phyloP scores from a whole-genome alignment of 2,113 vertebrate species.

The Megalops atlanticus region DNA sequence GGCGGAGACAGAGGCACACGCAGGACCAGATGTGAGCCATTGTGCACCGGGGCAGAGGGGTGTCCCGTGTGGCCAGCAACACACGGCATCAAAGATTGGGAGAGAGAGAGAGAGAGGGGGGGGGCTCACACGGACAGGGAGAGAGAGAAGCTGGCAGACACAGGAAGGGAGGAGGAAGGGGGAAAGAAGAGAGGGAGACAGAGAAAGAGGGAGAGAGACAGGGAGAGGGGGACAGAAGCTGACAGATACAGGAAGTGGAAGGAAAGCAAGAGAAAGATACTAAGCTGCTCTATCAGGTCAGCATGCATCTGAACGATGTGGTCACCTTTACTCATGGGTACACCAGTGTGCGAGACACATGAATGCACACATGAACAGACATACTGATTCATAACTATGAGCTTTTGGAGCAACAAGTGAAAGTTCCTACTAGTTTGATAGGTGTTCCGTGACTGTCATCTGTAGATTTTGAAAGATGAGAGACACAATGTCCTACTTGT shows the following conservation, averaged over 20 bases:
- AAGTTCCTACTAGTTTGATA: too few relatives aligned
- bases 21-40: neutral
- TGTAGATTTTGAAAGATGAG: too few relatives aligned
- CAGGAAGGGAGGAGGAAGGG: neutral
- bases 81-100: neutral
- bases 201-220: neutral
- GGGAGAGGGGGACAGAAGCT: neutral
- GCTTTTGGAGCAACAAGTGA: too few relatives aligned
- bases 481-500: too few relatives aligned
- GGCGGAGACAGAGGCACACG: neutral
- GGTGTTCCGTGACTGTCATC: too few relatives aligned
- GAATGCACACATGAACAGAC: too few relatives aligned
- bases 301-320: too few relatives aligned
- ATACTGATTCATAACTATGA: too few relatives aligned
- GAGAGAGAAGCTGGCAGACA: neutral
- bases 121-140: neutral
- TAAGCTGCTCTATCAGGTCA: too few relatives aligned
- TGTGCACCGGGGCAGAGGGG: neutral
- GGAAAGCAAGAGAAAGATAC: neutral
- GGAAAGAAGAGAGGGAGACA: neutral
- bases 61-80: neutral
- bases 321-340: too few relatives aligned
- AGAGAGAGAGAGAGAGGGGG: neutral
- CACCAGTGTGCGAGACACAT: too few relatives aligned
- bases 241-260: neutral